phyloP scores from a whole-genome alignment of 2,888 invertebrate genomes.

The Zhuqinia jingwanae region DNA sequence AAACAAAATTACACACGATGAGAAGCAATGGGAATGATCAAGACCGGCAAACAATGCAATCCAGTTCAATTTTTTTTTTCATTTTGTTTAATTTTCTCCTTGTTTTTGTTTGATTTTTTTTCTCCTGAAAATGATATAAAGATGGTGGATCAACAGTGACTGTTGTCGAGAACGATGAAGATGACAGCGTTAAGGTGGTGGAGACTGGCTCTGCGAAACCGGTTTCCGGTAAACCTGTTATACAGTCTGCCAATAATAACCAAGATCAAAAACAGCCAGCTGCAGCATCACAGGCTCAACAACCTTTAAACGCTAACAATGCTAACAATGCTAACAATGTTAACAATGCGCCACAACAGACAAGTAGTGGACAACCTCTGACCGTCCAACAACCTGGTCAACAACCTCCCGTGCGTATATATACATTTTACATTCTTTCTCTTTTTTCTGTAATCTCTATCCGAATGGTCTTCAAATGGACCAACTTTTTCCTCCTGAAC shows the following conservation, averaged over 20 bases:
- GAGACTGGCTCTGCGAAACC: constrained; percentile 78
- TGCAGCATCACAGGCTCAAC: constrained; percentile 55
- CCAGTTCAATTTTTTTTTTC: not conserved
- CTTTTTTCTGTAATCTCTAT: not conserved
- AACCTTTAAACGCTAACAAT: constrained; percentile 45
- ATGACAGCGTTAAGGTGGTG: constrained; percentile 69
- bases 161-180: constrained; percentile 56
- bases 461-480: not conserved
- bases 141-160: constrained; percentile 53
- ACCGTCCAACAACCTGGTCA: constrained; percentile 69
- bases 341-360: constrained; percentile 40
- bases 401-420: constrained; percentile 60
- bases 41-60: too few relatives aligned
- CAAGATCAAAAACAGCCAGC: constrained; percentile 44
- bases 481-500: not conserved
- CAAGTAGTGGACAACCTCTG: constrained; percentile 62
- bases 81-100: not conserved
- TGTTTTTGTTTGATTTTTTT: constrained; percentile 2
- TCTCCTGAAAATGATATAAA: not conserved
- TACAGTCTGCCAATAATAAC: constrained; percentile 48
- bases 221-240: constrained; percentile 73
- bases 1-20: too few relatives aligned
- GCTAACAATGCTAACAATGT: constrained; percentile 56
- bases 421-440: not conserved
- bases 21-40: not conserved